Evolutionary conservation across 1,140 invertebrate species (phyloP), one percentile per base, ranked within the genome.

Genomic region (Trichonephila clavata): DNA sequence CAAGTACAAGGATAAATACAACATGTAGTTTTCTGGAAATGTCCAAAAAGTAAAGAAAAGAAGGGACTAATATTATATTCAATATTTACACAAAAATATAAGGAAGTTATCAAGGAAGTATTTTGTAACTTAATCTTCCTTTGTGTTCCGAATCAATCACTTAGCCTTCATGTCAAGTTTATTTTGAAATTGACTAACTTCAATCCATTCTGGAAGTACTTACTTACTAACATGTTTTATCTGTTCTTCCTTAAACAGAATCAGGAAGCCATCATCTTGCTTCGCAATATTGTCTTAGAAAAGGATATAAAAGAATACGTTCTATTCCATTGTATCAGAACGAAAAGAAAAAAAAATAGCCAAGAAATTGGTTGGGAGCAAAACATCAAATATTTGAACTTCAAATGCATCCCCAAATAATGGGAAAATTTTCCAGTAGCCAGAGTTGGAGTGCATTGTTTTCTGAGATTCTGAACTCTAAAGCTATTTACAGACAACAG

Each of bases 351-450:
- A 71, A 80, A 59, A 32, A 59, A 18, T 59, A 57, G 7, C 18
- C 43, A 21, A 14, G n/a, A 27, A 60, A 61, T 63, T 32, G 68
- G 24, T 32, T 27, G 8, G n/a, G 39, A 90, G 32, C 50, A 39
- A 77, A 68, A 57, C 61, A 77, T 77, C 71, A 77, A 77, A 77
- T 77, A 77, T 77, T 77, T 77, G 71, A 77, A 77, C 71, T 77
- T 77, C 18, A 32, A 77, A 63, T 81, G 32, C 32, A 21, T 32
- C 39, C 39, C 14, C 39, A 81, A 81, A 50, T 50, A 50, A 50
- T 50, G 50, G 10, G 50, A 13, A 50, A 50, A 50, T 50, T 50
- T 10, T 50, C 50, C 7, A 50, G 10, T 50, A 50, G 50, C 10
- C 50, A 50, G 50, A 50, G 50, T 0, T 50, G 50, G 7, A 50